Base-by-base conservation (phyloP, 2,113 vertebrate genomes). In the human (Homo sapiens) region DNA sequence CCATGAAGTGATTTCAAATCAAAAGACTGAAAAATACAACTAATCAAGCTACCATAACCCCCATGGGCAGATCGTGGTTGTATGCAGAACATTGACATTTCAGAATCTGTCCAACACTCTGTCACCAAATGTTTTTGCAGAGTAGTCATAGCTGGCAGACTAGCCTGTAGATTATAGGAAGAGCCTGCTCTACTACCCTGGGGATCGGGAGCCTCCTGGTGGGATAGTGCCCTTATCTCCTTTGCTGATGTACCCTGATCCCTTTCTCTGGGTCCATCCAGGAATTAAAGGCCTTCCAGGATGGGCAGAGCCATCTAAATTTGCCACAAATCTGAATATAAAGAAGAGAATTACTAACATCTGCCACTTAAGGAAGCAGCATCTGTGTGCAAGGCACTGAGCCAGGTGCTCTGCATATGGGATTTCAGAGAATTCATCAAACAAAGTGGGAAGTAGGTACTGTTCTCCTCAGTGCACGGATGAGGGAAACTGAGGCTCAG, bases 291-390 rank as follows among this genome's bases (percentile, higher is more conserved):
- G 40, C 92, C 35, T 72, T 81, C n/a, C 11, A 48, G 27, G 12
- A 23, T 66, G 66, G 85, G 23, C n/a, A 83, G 59, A 92, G 57
- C 45, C 16, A 55, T 93, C 92, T 50, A 92, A 66, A 79, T 81
- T 73, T 90, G 27, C 91, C 64, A 83, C 16, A 57, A 20, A 83
- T 94, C 55, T 96, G 45, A 88, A 90, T 88, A 94, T 90, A 68
- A 84, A 96, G 81, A 68, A 0, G 3, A 86, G 76, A 93, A 83
- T 82, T 48, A 57, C 66, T 93, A 87, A 61, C 90, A 91, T 81
- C 76, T 96, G 93, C 91, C 45, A 45, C 78, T 78, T 72, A 68
- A 64, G 86, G 73, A 81, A 95, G 38, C 80, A 79, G 64, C 90
- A 96, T 90, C 80, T 81, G 25, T 79, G 55, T 76, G 25, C 6